phyloP scores from a whole-genome alignment of 1,140 invertebrate genomes.

The Drosophila sproati region DNA sequence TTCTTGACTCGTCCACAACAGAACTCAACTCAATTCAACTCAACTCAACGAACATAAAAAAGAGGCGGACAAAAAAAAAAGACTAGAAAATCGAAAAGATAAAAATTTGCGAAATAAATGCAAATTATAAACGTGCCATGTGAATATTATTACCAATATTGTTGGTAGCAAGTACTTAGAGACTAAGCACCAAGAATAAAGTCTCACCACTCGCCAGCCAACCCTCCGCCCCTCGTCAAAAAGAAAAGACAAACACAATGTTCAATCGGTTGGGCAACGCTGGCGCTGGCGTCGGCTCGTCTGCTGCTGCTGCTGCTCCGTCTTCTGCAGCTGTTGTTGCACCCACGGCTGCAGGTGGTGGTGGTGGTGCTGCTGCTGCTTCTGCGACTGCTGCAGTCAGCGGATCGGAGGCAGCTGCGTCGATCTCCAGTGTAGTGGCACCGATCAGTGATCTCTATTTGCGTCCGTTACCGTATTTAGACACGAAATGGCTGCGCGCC shows the following conservation, averaged over 20 bases:
- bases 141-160: not conserved
- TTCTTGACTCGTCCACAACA: conserved; percentile 30
- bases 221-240: conserved; percentile 1
- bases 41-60: conserved; percentile 12
- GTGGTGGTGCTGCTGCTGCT: not conserved
- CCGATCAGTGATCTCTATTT: conserved; percentile 69
- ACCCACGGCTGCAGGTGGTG: no score
- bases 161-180: not conserved
- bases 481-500: conserved; percentile 81
- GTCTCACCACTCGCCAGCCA: no score
- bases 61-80: not conserved
- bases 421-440: conserved; percentile 14
- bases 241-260: conserved; percentile 15
- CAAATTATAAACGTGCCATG: conserved; percentile 36
- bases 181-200: conserved; percentile 11
- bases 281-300: conserved; percentile 29
- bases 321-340: not conserved
- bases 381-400: conserved; percentile 1
- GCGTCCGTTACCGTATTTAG: conserved; percentile 77
- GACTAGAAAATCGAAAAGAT: conserved; percentile 8
- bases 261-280: conserved; percentile 52
- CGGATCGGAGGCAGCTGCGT: not conserved
- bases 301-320: not conserved
- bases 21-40: conserved; percentile 4
- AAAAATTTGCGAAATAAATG: conserved; percentile 8